Conservation (phyloP, 2,888 invertebrate genomes). For the Gastracanthus pulcherrimus region DNA sequence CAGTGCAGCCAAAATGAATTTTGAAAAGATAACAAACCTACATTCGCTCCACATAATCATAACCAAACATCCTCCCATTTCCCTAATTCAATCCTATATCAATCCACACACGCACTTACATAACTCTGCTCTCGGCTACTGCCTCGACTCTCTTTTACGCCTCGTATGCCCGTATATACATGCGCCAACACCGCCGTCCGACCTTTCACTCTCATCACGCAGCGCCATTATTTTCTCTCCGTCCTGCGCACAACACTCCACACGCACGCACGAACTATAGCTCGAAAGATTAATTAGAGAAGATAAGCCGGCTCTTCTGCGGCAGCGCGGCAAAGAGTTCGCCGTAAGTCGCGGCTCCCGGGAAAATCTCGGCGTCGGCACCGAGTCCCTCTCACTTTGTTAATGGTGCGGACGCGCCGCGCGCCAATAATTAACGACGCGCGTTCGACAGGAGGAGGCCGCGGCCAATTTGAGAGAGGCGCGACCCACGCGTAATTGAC, state of each 20-base stretch:
- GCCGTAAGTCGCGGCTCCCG: not conserved
- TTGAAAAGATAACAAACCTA: not conserved
- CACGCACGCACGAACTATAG: not conserved
- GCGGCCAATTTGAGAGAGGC: constrained; percentile 7
- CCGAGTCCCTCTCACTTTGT: not conserved
- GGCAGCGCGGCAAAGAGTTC: not conserved
- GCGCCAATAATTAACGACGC: constrained; percentile 6
- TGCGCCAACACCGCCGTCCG: not conserved
- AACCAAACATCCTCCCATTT: too few species aligned
- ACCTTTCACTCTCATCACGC: constrained; percentile 24
- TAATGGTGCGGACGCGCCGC: not conserved
- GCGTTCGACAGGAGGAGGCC: not conserved
- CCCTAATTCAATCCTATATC: not conserved
- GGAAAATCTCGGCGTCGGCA: not conserved
- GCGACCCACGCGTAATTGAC: constrained; percentile 19
- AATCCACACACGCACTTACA: not conserved
- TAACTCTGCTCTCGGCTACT: not conserved
- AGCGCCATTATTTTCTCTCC: constrained; percentile 19
- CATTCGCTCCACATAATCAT: not conserved
- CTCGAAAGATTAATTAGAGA: constrained; percentile 39
- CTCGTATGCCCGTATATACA: not conserved
- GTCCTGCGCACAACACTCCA: too few species aligned
- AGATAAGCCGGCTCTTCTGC: constrained; percentile 17
- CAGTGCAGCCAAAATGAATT: too few species aligned
- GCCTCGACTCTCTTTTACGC: constrained; percentile 1